phyloP scores from a whole-genome alignment of 2,888 invertebrate genomes.

The Cheilosia urbana region DNA sequence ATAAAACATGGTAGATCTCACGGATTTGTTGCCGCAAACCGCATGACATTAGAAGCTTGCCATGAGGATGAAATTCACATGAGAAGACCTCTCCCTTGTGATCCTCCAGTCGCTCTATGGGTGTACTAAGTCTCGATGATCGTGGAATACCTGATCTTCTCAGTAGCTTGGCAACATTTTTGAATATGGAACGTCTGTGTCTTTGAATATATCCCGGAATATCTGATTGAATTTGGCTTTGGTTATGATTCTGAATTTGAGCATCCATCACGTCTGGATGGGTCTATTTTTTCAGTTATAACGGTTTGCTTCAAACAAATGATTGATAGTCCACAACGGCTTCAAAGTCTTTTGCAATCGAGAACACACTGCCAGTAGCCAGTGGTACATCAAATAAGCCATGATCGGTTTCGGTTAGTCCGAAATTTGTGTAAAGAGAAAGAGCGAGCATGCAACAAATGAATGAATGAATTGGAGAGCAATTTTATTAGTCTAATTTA shows the following conservation, averaged over 20 bases:
- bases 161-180: neutral
- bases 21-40: slow-evolving; percentile 98
- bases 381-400: too few relatives aligned
- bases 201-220: neutral
- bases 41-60: slow-evolving; percentile 95
- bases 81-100: slow-evolving; percentile 98
- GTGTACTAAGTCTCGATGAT: slow-evolving; percentile 94
- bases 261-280: neutral
- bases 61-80: slow-evolving; percentile 97
- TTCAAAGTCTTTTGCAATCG: neutral
- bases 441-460: too few relatives aligned
- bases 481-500: too few relatives aligned
- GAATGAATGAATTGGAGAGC: too few relatives aligned
- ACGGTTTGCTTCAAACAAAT: slow-evolving; percentile 80
- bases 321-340: neutral
- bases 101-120: slow-evolving; percentile 97
- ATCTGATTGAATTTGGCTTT: neutral
- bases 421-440: too few relatives aligned
- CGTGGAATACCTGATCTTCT: slow-evolving; percentile 82
- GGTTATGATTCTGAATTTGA: neutral
- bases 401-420: too few relatives aligned
- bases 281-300: neutral
- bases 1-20: slow-evolving; percentile 84
- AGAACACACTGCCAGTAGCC: neutral
- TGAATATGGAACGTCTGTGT: slow-evolving; percentile 3